Evolutionary conservation across 2,888 invertebrate genomes (phyloP).

Genomic region (Syritta pipiens): DNA sequence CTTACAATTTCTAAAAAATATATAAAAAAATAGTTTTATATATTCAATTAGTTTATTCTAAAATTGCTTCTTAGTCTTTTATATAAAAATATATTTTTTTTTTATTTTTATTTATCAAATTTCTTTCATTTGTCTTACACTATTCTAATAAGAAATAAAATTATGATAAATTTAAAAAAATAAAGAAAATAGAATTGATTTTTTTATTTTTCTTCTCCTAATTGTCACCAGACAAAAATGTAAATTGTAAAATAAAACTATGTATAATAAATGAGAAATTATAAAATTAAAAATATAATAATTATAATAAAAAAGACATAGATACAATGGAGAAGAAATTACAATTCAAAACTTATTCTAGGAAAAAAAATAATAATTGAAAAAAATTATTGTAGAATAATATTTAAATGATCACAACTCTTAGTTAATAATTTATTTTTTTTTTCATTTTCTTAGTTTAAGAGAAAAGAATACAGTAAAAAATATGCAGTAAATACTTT

Average conservation of each 20-base stretch:
- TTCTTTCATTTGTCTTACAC: constrained; percentile 24
- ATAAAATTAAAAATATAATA: constrained; percentile 6
- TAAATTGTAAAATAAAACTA: background rate
- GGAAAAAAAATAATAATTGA: constrained; percentile 46
- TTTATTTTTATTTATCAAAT: background rate
- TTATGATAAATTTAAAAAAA: background rate
- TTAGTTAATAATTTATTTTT: constrained; percentile 73
- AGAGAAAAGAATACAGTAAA: constrained; percentile 27
- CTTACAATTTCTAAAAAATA: constrained; percentile 40
- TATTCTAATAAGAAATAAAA: too few relatives aligned
- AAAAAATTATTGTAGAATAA: constrained; percentile 71
- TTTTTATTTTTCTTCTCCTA: constrained; percentile 4
- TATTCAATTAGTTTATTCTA: constrained; percentile 38
- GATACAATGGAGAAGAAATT: constrained; percentile 45
- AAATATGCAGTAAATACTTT: too few relatives aligned
- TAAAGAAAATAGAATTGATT: constrained; percentile 6
- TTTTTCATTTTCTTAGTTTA: constrained; percentile 36
- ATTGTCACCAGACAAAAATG: background rate
- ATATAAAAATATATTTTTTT: constrained; percentile 49
- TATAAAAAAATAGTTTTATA: constrained; percentile 45
- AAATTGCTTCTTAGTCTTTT: constrained; percentile 69
- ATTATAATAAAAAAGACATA: constrained; percentile 16
- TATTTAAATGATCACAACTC: constrained; percentile 80
- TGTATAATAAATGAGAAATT: constrained; percentile 3
- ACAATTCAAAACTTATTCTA: constrained; percentile 46